A percentile compares a stretch with the other conserved stretches of the same genome.
These are phyloP conservation scores for Diabrotica virgifera DNA, from an alignment of 1,140 invertebrate genomes.

Conservation along the genomic window DNA sequence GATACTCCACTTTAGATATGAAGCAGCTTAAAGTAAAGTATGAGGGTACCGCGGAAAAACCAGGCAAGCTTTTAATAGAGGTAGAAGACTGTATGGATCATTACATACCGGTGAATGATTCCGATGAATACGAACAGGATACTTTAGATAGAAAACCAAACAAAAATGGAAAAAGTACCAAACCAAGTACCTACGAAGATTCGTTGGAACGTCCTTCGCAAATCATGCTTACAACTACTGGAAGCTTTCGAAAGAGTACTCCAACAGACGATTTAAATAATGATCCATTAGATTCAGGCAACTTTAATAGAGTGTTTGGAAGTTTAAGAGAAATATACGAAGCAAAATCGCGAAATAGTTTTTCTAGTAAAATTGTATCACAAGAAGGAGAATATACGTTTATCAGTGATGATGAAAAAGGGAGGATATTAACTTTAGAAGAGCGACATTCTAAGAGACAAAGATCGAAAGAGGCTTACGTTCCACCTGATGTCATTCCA, in stretches of 20 bases:
- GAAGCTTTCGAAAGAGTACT: slow-evolving; percentile 59
- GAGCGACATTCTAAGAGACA: slow-evolving; percentile 67
- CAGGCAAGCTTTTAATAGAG: slow-evolving; percentile 73
- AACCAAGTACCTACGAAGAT: slow-evolving; percentile 50
- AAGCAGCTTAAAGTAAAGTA: slow-evolving; percentile 56
- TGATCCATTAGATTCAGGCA: slow-evolving; percentile 18
- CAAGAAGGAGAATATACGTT: slow-evolving; percentile 39
- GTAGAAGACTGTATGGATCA: slow-evolving; percentile 70
- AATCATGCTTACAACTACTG: slow-evolving; percentile 55
- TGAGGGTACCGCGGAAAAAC: slow-evolving; percentile 57
- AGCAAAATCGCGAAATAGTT: slow-evolving; percentile 49
- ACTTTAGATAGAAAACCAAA: slow-evolving; percentile 80
- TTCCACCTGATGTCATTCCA: slow-evolving; percentile 54
- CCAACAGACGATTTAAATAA: slow-evolving; percentile 13
- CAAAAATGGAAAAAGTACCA: slow-evolving; percentile 38
- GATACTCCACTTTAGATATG: slow-evolving; percentile 58
- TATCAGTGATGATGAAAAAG: slow-evolving; percentile 37
- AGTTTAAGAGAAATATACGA: slow-evolving; percentile 73
- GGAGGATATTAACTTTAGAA: slow-evolving; percentile 60
- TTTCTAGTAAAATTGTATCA: slow-evolving; percentile 41
- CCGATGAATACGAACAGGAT: slow-evolving; percentile 77
- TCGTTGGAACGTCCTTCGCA: slow-evolving; percentile 57
- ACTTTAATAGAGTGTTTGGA: slow-evolving; percentile 55
- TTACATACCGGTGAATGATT: slow-evolving; percentile 66
- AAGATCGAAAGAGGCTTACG: slow-evolving; percentile 51